Evolutionary conservation across 1,140 invertebrate genomes (phyloP), one percentile per base, ranked within the genome.

Genomic region (Maconellicoccus hirsutus): DNA sequence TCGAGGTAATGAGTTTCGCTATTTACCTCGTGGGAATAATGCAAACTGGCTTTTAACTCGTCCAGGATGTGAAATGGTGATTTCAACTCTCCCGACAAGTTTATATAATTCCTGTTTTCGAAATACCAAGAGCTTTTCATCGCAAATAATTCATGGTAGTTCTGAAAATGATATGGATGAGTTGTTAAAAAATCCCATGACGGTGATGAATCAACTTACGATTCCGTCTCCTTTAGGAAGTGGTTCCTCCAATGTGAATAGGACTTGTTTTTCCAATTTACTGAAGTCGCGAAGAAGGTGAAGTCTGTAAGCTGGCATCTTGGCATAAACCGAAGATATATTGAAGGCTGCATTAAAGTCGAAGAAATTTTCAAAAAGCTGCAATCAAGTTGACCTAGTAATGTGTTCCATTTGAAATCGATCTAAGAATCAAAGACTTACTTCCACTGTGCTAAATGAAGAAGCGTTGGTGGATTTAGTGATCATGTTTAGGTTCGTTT

Each of bases 201-300:
- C n/a, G n/a, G n/a, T n/a, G n/a, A n/a, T n/a, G n/a, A n/a, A n/a
- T n/a, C n/a, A 63, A 7, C n/a, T 63, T 38, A 7, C n/a, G 10
- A 52, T 16, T 19, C 42, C 42, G 6, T 52, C 42, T 3, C 29
- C 12, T 12, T 52, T 6, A 52, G 10, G 4, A 52, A 70, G 71
- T 1, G 75, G 75, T 61, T 74, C 19, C 14, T 66, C 72, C 61
- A 73, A 69, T 70, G 72, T 26, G 77, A 78, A 29, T 74, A 83
- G 82, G 0, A 89, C 71, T 6, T 81, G 76, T 52, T 85, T 88
- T 72, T 87, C 85, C 0, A 79, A 77, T 23, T 84, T 83, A 0
- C 84, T 84, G 66, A 88, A 86, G 75, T 90, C 85, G 74, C 88
- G 87, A 72, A 85, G 86, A 7, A 86, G 82, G 59, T 82, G 78